phyloP scores from a whole-genome alignment of 2,888 invertebrate genomes.

The Anorthoa munda region DNA sequence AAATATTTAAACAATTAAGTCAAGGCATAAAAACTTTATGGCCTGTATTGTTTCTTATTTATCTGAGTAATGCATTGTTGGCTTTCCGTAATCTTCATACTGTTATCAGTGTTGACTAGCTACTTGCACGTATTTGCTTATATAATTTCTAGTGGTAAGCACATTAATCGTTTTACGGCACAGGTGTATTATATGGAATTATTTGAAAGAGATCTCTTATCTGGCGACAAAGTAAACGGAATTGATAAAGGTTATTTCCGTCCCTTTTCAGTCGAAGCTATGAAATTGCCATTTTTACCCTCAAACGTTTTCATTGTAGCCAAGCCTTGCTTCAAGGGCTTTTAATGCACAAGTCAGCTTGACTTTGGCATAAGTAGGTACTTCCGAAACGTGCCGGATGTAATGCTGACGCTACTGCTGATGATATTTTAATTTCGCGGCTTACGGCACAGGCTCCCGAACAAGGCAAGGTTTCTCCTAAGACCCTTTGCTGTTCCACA shows the following conservation, averaged over 20 bases:
- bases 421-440: not conserved
- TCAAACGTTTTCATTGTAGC: not conserved
- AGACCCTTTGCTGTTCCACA: not conserved
- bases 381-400: not conserved
- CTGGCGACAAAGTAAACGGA: slow-evolving; percentile 2
- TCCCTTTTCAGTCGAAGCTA: not conserved
- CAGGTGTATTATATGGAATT: not conserved
- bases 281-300: not conserved
- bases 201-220: slow-evolving; percentile 20
- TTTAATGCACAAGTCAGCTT: not conserved
- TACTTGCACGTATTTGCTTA: slow-evolving; percentile 37
- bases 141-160: slow-evolving; percentile 9
- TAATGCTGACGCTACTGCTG: not conserved
- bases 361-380: no score
- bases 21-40: slow-evolving; percentile 23
- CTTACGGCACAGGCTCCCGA: not conserved
- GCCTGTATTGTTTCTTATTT: slow-evolving; percentile 45
- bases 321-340: no score
- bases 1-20: slow-evolving; percentile 34
- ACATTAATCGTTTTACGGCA: slow-evolving; percentile 15
- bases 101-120: slow-evolving; percentile 54
- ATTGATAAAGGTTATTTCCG: not conserved
- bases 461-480: not conserved
- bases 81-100: slow-evolving; percentile 14
- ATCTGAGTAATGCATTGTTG: slow-evolving; percentile 30